Evolutionary conservation across 2,113 vertebrate species (phyloP).

Genomic region (Setophaga petechia): DNA sequence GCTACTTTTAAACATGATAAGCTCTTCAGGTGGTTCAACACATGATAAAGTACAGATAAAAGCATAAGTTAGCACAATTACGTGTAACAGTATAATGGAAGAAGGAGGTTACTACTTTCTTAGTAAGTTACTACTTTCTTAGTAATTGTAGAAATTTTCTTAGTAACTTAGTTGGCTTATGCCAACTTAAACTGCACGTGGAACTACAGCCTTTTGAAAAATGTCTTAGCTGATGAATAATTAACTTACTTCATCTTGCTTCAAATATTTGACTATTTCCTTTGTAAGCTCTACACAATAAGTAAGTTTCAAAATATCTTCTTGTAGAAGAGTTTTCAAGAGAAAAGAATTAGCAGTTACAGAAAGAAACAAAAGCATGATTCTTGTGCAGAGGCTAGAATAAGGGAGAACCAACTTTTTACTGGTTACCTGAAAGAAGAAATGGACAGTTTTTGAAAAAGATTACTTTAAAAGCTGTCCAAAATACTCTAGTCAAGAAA

Average conservation of each 20-base stretch:
- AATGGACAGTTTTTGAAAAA: neutral
- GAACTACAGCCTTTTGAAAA: neutral
- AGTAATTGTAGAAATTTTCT: neutral
- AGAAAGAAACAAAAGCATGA: neutral
- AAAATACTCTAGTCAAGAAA: neutral
- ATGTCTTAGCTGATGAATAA: neutral
- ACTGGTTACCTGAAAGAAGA: neutral
- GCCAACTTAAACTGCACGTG: neutral
- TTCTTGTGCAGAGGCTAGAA: neutral
- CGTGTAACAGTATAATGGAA: accelerated
- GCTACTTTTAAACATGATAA: neutral
- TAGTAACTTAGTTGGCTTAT: neutral
- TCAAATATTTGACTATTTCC: neutral
- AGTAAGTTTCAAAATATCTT: neutral
- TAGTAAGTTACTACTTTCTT: neutral
- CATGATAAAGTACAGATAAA: neutral
- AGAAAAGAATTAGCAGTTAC: neutral
- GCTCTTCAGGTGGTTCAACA: neutral
- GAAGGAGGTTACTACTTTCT: neutral
- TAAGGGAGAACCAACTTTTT: neutral
- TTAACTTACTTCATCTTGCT: neutral
- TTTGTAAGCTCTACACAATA: neutral
- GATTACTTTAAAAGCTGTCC: neutral
- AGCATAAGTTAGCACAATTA: neutral
- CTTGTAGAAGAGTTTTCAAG: neutral